Conservation (phyloP, 2,797 vertebrate genomes). For the Novumbra hubbsi region DNA sequence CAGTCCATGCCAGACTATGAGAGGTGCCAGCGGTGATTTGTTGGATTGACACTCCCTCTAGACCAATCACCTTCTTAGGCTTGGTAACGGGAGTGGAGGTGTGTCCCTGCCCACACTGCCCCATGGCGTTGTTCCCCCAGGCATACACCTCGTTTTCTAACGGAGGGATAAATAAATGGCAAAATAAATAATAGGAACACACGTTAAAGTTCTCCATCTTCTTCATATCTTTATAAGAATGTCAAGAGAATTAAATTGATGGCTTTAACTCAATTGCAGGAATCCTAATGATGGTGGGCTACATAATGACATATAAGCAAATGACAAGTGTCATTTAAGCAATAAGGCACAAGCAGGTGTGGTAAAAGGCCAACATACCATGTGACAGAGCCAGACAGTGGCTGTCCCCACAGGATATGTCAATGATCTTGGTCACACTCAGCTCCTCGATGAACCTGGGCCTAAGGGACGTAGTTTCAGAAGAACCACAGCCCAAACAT, state of each 20-base stretch:
- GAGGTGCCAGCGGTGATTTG: slow-evolving; percentile 68
- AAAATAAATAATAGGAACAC: not conserved
- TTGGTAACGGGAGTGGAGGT: slow-evolving; percentile 65
- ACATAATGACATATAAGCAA: not conserved
- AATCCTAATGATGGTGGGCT: no score
- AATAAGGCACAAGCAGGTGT: not conserved
- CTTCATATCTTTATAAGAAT: not conserved
- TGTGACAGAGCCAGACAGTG: slow-evolving; percentile 67
- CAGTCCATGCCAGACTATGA: slow-evolving; percentile 67
- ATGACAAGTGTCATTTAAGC: not conserved
- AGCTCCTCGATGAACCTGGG: slow-evolving; percentile 63
- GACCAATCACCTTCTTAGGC: slow-evolving; percentile 65
- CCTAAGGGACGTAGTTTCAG: slow-evolving; percentile 60
- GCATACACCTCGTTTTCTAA: slow-evolving; percentile 68
- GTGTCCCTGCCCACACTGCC: slow-evolving; percentile 66
- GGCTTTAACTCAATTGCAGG: no score
- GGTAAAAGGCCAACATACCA: slow-evolving; percentile 37
- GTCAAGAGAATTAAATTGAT: not conserved
- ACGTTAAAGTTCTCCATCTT: not conserved
- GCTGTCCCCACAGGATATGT: slow-evolving; percentile 67
- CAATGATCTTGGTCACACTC: slow-evolving; percentile 63
- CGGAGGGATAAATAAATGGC: slow-evolving; percentile 3
- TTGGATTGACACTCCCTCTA: slow-evolving; percentile 63
- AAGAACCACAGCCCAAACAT: slow-evolving; percentile 64
- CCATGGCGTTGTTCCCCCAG: slow-evolving; percentile 70